Conservation (phyloP, 2,113 vertebrate species). For the Melanerpes aurifrons region DNA sequence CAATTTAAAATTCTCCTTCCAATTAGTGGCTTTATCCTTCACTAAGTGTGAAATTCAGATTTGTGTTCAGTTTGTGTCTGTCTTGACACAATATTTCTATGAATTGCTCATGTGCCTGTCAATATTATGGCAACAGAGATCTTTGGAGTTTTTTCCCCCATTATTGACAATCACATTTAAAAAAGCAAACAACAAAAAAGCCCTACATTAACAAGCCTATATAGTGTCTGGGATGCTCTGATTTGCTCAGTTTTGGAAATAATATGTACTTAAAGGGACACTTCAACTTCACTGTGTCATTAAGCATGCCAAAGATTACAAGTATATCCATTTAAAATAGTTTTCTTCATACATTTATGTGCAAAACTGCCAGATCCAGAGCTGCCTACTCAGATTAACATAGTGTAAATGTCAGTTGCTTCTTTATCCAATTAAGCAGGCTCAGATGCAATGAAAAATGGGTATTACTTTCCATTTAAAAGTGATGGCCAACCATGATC, state of each 20-base stretch:
- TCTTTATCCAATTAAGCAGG: neutral
- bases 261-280: neutral
- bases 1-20: neutral
- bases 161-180: neutral
- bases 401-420: neutral
- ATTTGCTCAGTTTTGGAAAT: neutral
- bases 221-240: neutral
- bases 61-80: neutral
- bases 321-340: neutral
- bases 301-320: neutral
- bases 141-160: fast-evolving
- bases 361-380: neutral
- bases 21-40: neutral
- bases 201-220: neutral
- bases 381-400: neutral
- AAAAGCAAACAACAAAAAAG: neutral
- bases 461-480: neutral
- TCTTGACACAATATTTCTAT: neutral
- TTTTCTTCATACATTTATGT: neutral
- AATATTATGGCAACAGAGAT: neutral
- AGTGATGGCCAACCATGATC: fast-evolving
- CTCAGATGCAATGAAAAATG: neutral
- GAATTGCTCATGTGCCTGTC: neutral
- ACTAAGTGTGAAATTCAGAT: neutral
- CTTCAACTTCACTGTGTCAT: neutral